Conservation (phyloP, 1,140 invertebrate species). For the Caenorhabditis brenneri region DNA sequence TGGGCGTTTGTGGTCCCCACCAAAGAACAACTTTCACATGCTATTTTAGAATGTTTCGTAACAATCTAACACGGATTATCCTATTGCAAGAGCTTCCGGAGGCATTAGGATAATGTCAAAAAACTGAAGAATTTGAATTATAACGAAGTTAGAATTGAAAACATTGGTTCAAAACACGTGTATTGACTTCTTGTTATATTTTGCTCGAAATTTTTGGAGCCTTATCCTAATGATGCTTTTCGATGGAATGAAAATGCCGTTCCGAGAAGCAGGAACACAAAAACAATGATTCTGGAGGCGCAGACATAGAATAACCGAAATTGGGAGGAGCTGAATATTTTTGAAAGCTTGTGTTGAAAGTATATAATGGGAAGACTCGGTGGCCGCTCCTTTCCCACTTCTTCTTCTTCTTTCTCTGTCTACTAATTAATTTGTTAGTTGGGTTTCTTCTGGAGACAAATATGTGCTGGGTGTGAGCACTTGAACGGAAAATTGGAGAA, state of each 20-base stretch:
- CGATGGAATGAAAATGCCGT: background rate
- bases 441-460: slow-evolving; percentile 7
- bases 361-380: background rate
- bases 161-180: too few species aligned
- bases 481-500: slow-evolving; percentile 26
- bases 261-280: background rate
- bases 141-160: too few species aligned
- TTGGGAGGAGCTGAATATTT: background rate
- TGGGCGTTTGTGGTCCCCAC: slow-evolving; percentile 5
- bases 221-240: too few species aligned
- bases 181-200: too few species aligned
- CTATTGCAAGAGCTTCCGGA: too few species aligned
- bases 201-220: too few species aligned
- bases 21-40: background rate
- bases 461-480: slow-evolving; percentile 19
- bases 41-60: background rate
- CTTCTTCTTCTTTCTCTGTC: background rate
- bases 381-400: background rate
- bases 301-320: background rate
- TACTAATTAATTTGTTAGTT: slow-evolving; percentile 28
- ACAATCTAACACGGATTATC: background rate
- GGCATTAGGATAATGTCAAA: background rate
- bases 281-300: background rate
- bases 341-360: background rate
- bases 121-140: too few species aligned